Evolutionary conservation across 2,113 vertebrate genomes (phyloP), one percentile per base, ranked within the genome.

Genomic region (Nothocercus nigrocapillus): DNA sequence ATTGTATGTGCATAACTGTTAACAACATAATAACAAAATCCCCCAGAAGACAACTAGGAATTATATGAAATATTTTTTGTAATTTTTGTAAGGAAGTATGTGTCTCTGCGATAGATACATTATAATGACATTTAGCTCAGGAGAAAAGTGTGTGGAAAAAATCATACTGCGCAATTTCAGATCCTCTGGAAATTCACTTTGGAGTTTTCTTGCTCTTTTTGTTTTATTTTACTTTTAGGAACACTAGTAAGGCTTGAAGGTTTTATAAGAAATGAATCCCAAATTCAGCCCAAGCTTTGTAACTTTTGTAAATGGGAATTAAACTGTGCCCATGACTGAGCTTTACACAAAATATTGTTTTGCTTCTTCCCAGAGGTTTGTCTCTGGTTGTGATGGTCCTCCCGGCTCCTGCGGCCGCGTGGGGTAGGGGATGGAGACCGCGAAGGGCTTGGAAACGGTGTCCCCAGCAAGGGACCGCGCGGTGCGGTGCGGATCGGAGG

Each of bases 141-240:
- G 63, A 76, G n/a, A 61, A 56, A 34, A 53, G 7, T 56, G 25
- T 42, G 24, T 18, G 28, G 56, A 82, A 74, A 74, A 42, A 67
- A 40, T 7, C 6, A 1, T 34, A 21, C 53, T 51, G 22, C 10
- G 91, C 3, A 44, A 25, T 69, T 77, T 69, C 3, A 14, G 53
- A 28, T 54, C 63, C 38, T 73, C 14, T 49, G 56, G 22, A 69
- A 86, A 72, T 76, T 4, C 16, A 28, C 4, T 56, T 73, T 62
- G 42, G 16, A 21, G 22, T 8, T 92, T 56, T 63, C 11, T 42
- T 67, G 21, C 27, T 47, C 64, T 80, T 67, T 10, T 1, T 2
- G 13, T 76, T 75, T 91, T 6, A 6, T 73, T 93, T 61, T 47
- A 21, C 18, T 68, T 97, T 89, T 73, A 73, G 63, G n/a, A 84